phyloP scores from a whole-genome alignment of 2,797 vertebrate species.

The Bovichtus variegatus region DNA sequence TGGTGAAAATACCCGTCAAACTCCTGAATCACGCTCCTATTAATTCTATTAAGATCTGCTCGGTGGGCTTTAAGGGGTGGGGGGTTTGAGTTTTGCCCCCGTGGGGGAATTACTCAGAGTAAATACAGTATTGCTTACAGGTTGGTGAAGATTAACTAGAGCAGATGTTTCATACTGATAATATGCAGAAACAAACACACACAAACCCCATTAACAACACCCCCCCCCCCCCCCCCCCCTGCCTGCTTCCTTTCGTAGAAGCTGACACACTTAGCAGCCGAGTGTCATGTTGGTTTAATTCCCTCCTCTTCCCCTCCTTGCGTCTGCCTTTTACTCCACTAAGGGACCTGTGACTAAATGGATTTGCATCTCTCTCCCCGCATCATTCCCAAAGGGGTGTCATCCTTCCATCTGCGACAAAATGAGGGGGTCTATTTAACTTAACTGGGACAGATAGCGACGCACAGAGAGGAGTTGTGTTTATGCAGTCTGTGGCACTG shows the following conservation, averaged over 20 bases:
- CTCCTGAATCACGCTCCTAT: constrained; percentile 41
- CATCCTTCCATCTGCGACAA: constrained; percentile 48
- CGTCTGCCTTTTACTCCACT: constrained; percentile 48
- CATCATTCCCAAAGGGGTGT: constrained; percentile 54
- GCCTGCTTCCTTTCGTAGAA: constrained; percentile 21
- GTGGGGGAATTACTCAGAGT: constrained; percentile 52
- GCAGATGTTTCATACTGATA: constrained; percentile 75
- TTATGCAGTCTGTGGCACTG: constrained; percentile 27
- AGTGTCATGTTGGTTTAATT: constrained; percentile 59
- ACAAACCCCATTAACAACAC: constrained; percentile 7
- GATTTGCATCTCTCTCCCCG: constrained; percentile 69
- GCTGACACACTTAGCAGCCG: constrained; percentile 63
- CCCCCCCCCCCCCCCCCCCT: not conserved
- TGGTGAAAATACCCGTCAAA: constrained; percentile 57
- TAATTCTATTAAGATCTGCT: constrained; percentile 43
- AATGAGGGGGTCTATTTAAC: constrained; percentile 37
- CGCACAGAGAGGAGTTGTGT: constrained; percentile 43
- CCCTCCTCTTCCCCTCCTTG: constrained; percentile 34
- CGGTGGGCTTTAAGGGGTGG: constrained; percentile 33
- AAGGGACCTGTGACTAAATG: constrained; percentile 73
- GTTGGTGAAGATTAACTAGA: constrained; percentile 65
- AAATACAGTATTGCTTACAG: constrained; percentile 61
- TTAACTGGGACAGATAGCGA: constrained; percentile 36
- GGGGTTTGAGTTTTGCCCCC: constrained; percentile 47
- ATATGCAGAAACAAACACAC: constrained; percentile 51